A percentile compares a stretch with the other conserved stretches of the same genome.
Conservation (phyloP, 2,888 invertebrate genomes). For the Eumerus sabulonum region DNA sequence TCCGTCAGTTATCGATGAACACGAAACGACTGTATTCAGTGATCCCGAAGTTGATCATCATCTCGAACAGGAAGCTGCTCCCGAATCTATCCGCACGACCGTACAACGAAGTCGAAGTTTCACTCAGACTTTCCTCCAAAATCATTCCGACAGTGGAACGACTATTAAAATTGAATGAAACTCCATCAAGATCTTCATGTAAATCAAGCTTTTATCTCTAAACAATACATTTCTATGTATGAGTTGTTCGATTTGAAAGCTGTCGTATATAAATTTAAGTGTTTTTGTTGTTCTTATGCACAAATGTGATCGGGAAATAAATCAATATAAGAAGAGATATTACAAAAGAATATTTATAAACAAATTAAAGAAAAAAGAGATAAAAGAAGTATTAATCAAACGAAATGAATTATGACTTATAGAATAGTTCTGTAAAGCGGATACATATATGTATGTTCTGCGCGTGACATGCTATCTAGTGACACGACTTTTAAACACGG, state of each 20-base stretch:
- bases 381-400: slow-evolving; percentile 49
- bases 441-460: too few relatives aligned
- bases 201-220: slow-evolving; percentile 17
- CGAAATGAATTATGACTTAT: neutral
- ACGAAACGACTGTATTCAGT: slow-evolving; percentile 72
- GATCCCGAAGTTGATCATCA: slow-evolving; percentile 74
- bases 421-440: too few relatives aligned
- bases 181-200: slow-evolving; percentile 1
- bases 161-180: slow-evolving; percentile 44
- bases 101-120: slow-evolving; percentile 43
- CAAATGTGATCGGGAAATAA: slow-evolving; percentile 32
- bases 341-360: slow-evolving; percentile 46
- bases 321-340: neutral
- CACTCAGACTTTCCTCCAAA: slow-evolving; percentile 11
- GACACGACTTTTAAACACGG: slow-evolving; percentile 1
- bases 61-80: slow-evolving; percentile 46
- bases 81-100: slow-evolving; percentile 36
- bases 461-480: too few relatives aligned
- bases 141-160: slow-evolving; percentile 18
- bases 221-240: slow-evolving; percentile 7
- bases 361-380: neutral
- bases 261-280: slow-evolving; percentile 14
- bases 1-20: slow-evolving; percentile 62
- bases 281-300: neutral
- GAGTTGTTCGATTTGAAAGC: neutral